A percentile compares a stretch with the other conserved stretches of the same genome.
Evolutionary conservation across 2,888 invertebrate species (phyloP).

Genomic region (Ernsta delagoae): DNA sequence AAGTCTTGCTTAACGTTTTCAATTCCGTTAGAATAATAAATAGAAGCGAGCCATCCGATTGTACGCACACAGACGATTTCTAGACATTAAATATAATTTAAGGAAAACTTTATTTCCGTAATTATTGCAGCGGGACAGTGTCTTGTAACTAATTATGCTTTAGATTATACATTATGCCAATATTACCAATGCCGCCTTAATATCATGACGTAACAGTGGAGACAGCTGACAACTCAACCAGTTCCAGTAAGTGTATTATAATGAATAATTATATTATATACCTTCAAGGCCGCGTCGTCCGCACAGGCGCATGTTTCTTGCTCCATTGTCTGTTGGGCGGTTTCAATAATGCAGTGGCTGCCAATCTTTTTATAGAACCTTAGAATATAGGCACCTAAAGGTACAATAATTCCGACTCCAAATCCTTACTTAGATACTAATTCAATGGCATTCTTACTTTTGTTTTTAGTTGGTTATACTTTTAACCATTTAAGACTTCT

Average conservation of each 20-base stretch:
- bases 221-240: conserved; percentile 1
- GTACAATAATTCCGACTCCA: too few relatives aligned
- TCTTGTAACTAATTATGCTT: background rate
- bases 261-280: background rate
- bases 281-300: background rate
- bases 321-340: background rate
- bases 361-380: background rate
- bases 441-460: too few relatives aligned
- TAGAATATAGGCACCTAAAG: too few relatives aligned
- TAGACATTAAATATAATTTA: background rate
- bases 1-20: background rate
- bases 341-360: background rate
- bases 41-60: background rate
- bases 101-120: conserved; percentile 1
- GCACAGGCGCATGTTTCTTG: background rate
- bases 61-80: background rate
- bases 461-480: too few relatives aligned
- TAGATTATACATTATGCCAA: background rate
- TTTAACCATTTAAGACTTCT: too few relatives aligned
- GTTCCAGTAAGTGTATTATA: background rate
- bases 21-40: background rate
- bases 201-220: background rate
- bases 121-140: background rate
- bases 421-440: too few relatives aligned
- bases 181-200: background rate